Base-by-base conservation (phyloP, 2,888 invertebrate species). In the Caradrina clavipalpis region DNA sequence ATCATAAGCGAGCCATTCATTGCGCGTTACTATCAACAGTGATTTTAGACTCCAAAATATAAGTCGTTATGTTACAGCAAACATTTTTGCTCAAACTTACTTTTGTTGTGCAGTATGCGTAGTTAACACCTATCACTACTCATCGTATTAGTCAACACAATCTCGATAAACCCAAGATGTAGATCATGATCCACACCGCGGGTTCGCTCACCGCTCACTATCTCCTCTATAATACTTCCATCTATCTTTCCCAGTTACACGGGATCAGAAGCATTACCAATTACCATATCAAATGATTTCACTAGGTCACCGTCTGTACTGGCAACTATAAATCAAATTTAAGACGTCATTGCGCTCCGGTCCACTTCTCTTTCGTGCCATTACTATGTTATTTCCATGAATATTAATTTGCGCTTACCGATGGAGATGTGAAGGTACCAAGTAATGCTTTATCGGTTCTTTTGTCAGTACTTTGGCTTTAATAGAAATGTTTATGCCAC, bases 321-420 rank as follows among this genome's bases (percentile, higher is more conserved):
- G 50, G 65, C 47, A 70, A 70, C 65, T 69, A 82, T 82, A 78
- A 82, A 82, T 82, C 83, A 82, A 73, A 81, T 69, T 69, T 60
- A 70, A 72, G 66, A 80, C 70, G 68, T 74, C 70, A 78, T 72
- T 74, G 66, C 73, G 63, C 65, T 65, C 56, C 70, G 73, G 70
- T 76, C 81, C 58, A 82, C 53, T 73, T 80, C 68, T 78, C 72
- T 64, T 65, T 66, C 53, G 70, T 69, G 68, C 69, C 51, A 80
- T 76, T 78, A 74, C 78, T 64, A 56, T 69, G 76, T 72, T 82
- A 78, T 76, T 80, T 76, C 68, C 69, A 78, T 78, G 69, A 81
- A 69, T 82, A 74, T 72, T 78, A 66, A 75, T 77, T 70, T 73
- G 73, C 70, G 65, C 59, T 78, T 81, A 77, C 59, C 65, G 57